These are phyloP conservation scores for Brachypteracias leptosomus DNA, from an alignment of 2,113 vertebrate species.

Conservation along the genomic window DNA sequence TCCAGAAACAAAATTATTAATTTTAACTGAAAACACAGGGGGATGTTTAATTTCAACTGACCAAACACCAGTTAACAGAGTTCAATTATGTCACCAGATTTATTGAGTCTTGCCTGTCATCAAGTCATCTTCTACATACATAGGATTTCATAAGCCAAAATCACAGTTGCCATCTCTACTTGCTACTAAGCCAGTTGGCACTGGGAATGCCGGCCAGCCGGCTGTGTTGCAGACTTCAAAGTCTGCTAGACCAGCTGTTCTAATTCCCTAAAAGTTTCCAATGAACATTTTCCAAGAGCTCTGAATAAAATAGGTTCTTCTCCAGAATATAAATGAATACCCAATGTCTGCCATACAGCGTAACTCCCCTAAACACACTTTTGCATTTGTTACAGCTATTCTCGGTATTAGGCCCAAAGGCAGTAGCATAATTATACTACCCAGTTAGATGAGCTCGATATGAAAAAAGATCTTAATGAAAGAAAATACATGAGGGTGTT, in stretches of 20 bases:
- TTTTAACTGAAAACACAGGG: background rate
- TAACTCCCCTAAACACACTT: background rate
- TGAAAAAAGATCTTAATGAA: background rate
- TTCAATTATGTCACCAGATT: constrained; percentile 53
- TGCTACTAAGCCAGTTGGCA: constrained; percentile 61
- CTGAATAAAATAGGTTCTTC: constrained; percentile 21
- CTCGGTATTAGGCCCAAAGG: background rate
- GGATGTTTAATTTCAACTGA: constrained; percentile 1
- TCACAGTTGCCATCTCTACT: constrained; percentile 48
- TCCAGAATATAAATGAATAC: constrained; percentile 26
- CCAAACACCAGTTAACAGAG: constrained; percentile 33
- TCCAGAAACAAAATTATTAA: background rate
- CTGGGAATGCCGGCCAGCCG: background rate
- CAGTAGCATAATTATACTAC: background rate
- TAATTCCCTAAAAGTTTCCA: constrained; percentile 51
- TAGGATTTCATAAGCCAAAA: constrained; percentile 20
- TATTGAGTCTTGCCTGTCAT: constrained; percentile 49
- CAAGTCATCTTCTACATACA: constrained; percentile 50
- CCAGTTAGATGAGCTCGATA: background rate
- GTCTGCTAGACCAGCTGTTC: constrained; percentile 59
- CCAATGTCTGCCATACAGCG: background rate
- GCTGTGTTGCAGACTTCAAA: constrained; percentile 36
- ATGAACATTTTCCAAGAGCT: constrained; percentile 8
- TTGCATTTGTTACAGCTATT: background rate
- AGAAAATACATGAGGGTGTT: background rate